Evolutionary conservation across 2,888 invertebrate species (phyloP).

Genomic region (Macrosoma leucophasiata): DNA sequence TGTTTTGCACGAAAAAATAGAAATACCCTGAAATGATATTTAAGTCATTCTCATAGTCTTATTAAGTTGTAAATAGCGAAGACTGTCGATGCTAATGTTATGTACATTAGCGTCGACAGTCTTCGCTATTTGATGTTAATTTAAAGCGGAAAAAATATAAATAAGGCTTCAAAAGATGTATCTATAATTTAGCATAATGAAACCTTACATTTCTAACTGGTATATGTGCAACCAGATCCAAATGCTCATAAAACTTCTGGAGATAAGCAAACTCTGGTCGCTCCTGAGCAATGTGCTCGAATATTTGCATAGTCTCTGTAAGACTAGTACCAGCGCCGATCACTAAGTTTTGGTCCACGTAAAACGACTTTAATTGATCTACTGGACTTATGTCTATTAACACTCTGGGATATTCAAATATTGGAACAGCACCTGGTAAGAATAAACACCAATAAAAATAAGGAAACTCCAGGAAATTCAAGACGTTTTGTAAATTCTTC

Average conservation of each 20-base stretch:
- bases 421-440: constrained; percentile 58
- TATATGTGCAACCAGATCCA: constrained; percentile 82
- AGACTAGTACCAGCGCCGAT: constrained; percentile 78
- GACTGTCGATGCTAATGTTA: too few species aligned
- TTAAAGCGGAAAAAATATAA: too few species aligned
- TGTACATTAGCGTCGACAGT: too few species aligned
- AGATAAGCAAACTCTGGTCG: constrained; percentile 75
- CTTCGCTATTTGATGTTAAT: too few species aligned
- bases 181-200: too few species aligned
- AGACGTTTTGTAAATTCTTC: neutral
- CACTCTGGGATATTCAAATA: constrained; percentile 53
- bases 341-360: constrained; percentile 56
- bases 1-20: too few species aligned
- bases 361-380: constrained; percentile 66
- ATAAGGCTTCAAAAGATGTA: too few species aligned
- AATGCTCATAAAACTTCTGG: constrained; percentile 75
- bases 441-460: neutral
- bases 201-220: constrained; percentile 83
- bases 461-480: neutral
- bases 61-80: too few species aligned
- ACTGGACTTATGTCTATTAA: constrained; percentile 80
- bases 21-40: too few species aligned
- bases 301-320: constrained; percentile 71
- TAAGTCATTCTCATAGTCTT: too few species aligned
- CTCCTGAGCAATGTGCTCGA: constrained; percentile 41